phyloP scores from a whole-genome alignment of 2,888 invertebrate species.

The Mycalesis mineus region DNA sequence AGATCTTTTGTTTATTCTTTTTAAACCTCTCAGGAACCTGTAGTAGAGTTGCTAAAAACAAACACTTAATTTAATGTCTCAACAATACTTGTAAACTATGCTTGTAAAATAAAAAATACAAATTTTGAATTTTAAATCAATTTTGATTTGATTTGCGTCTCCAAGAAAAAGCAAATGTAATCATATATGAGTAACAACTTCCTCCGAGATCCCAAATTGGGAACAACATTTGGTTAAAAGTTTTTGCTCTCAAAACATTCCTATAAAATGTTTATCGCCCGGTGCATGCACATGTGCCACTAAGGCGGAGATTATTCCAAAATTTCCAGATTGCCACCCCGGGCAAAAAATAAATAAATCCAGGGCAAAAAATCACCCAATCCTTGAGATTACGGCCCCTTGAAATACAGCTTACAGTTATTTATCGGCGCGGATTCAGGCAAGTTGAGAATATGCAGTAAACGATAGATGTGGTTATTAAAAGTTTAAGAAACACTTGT shows the following conservation, averaged over 20 bases:
- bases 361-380: slow-evolving; percentile 68
- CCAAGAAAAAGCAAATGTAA: slow-evolving; percentile 37
- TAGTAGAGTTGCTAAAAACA: too few species aligned
- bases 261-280: slow-evolving; percentile 77
- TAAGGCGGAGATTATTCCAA: slow-evolving; percentile 70
- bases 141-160: slow-evolving; percentile 21
- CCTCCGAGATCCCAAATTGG: slow-evolving; percentile 63
- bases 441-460: background rate
- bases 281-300: slow-evolving; percentile 66
- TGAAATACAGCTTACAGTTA: slow-evolving; percentile 68
- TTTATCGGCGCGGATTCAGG: slow-evolving; percentile 26
- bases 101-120: too few species aligned
- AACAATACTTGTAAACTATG: too few species aligned
- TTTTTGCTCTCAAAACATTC: slow-evolving; percentile 72
- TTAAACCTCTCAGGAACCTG: too few species aligned
- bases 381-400: slow-evolving; percentile 69
- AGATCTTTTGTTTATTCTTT: too few species aligned
- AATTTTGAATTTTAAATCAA: background rate
- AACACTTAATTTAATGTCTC: too few species aligned
- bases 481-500: background rate
- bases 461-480: background rate
- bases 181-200: slow-evolving; percentile 67
- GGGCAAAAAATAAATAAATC: slow-evolving; percentile 77
- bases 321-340: slow-evolving; percentile 78
- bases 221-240: slow-evolving; percentile 69